Evolutionary conservation across 2,113 vertebrate genomes (phyloP).

Genomic region (Cariama cristata): DNA sequence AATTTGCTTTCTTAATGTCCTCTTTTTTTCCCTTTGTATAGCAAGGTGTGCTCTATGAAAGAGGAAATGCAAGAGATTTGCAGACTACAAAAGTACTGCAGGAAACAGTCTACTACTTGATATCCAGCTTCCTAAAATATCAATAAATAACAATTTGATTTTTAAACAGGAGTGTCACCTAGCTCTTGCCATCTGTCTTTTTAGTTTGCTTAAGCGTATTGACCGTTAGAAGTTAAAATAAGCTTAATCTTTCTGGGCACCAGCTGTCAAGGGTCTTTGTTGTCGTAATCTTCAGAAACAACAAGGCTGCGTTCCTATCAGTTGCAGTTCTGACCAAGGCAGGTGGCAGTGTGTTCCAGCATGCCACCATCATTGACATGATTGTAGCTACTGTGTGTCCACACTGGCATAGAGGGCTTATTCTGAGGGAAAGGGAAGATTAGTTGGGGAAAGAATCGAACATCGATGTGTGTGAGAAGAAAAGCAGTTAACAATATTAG

Average conservation of each 20-base stretch:
- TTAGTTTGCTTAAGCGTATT: background rate
- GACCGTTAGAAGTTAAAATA: background rate
- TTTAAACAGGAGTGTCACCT: background rate
- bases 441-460: background rate
- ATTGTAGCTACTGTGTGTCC: background rate
- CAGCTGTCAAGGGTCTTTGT: constrained; percentile 33
- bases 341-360: background rate
- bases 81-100: background rate
- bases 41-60: background rate
- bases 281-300: background rate
- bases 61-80: background rate
- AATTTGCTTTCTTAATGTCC: background rate
- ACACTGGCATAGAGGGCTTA: background rate
- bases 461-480: background rate
- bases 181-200: constrained; percentile 9
- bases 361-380: background rate
- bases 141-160: background rate
- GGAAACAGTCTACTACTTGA: background rate
- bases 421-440: background rate
- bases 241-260: constrained; percentile 3
- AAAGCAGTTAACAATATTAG: background rate
- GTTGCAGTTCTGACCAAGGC: background rate
- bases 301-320: background rate
- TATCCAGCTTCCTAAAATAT: background rate
- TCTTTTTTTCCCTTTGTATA: background rate